Evolutionary conservation across 2,888 invertebrate genomes (phyloP).

Genomic region (Hoplodrina ambigua): DNA sequence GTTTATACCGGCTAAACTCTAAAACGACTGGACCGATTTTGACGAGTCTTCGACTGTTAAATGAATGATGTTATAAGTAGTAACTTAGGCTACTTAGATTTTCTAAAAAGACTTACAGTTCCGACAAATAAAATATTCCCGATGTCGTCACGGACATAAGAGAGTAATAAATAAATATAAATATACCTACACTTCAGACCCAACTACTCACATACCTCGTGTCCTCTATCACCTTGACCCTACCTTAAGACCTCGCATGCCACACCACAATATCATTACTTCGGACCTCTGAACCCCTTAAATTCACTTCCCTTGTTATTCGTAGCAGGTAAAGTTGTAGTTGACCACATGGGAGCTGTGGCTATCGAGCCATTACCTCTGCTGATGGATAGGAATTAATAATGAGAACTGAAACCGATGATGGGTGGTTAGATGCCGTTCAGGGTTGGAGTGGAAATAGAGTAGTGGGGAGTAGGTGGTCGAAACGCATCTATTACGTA

Average conservation of each 20-base stretch:
- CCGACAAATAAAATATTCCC: too few relatives aligned
- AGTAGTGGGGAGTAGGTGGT: constrained; percentile 1
- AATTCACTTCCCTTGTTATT: constrained; percentile 65
- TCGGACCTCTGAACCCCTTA: constrained; percentile 56
- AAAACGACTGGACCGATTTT: too few relatives aligned
- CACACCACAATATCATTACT: constrained; percentile 70
- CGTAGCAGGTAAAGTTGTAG: constrained; percentile 46
- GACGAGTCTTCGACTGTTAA: too few relatives aligned
- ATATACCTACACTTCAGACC: background rate
- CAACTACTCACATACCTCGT: background rate
- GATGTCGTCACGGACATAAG: too few relatives aligned
- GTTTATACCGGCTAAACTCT: too few relatives aligned
- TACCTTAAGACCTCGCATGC: constrained; percentile 48
- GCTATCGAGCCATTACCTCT: constrained; percentile 56
- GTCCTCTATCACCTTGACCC: constrained; percentile 30
- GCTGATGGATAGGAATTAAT: constrained; percentile 58
- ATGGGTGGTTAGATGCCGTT: constrained; percentile 37
- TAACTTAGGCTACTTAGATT: too few relatives aligned
- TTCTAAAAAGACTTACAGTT: too few relatives aligned
- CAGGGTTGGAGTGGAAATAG: constrained; percentile 23
- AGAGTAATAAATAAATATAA: too few relatives aligned
- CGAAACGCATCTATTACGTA: background rate
- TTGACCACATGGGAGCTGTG: constrained; percentile 61
- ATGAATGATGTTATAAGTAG: too few relatives aligned
- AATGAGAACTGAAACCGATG: constrained; percentile 49